Evolutionary conservation across 2,888 invertebrate genomes (phyloP).

Genomic region (Belgica antarctica): DNA sequence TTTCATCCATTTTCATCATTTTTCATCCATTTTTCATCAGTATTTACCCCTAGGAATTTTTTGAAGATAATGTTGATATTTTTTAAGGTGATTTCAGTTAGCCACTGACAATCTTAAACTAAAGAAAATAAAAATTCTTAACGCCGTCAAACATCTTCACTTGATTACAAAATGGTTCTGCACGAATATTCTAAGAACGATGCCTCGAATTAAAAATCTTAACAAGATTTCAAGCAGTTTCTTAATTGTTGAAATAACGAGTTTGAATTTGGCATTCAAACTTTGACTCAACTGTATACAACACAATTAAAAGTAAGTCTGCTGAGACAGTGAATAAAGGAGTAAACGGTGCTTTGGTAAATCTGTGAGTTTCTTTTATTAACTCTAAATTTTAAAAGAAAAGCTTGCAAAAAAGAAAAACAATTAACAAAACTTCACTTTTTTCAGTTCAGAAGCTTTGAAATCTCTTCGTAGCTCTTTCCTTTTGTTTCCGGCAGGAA

Average conservation of each 20-base stretch:
- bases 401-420: not conserved
- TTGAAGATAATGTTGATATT: too few relatives aligned
- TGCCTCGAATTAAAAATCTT: too few relatives aligned
- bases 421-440: not conserved
- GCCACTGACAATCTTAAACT: too few relatives aligned
- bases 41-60: too few relatives aligned
- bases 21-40: too few relatives aligned
- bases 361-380: not conserved
- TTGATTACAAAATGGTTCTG: too few relatives aligned
- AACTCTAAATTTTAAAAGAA: not conserved
- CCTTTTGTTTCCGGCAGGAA: constrained; percentile 54
- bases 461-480: constrained; percentile 46
- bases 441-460: not conserved
- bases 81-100: too few relatives aligned
- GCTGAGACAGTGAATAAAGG: not conserved
- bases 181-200: too few relatives aligned
- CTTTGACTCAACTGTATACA: not conserved
- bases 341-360: not conserved
- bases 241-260: constrained; percentile 5
- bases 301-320: not conserved
- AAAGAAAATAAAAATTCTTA: too few relatives aligned
- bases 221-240: too few relatives aligned
- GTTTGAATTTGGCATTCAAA: not conserved
- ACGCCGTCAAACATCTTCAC: too few relatives aligned
- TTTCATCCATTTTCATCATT: too few relatives aligned